phyloP scores from a whole-genome alignment of 2,888 invertebrate species.

The Caenorhabditis imperialis region DNA sequence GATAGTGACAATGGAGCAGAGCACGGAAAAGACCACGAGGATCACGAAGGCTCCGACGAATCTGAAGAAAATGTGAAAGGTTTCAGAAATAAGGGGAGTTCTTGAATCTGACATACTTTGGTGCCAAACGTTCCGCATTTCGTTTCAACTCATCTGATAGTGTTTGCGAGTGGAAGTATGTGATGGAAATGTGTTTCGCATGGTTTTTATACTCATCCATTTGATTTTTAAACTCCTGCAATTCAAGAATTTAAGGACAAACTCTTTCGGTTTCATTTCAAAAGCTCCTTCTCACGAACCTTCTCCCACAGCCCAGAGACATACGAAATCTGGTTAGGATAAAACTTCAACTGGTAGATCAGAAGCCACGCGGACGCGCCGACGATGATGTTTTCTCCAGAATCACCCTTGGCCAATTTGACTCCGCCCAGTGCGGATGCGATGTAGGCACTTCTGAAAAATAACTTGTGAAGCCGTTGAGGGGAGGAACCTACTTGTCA shows the following conservation, averaged over 20 bases:
- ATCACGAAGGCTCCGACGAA: slow-evolving; percentile 69
- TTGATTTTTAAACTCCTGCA: slow-evolving; percentile 63
- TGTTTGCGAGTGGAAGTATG: slow-evolving; percentile 83
- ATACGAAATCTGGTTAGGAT: slow-evolving; percentile 64
- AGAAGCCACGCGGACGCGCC: slow-evolving; percentile 72
- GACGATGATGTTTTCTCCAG: slow-evolving; percentile 60
- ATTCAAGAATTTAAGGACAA: no score
- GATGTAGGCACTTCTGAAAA: slow-evolving; percentile 66
- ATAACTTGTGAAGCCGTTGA: background rate
- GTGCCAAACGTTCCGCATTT: slow-evolving; percentile 85
- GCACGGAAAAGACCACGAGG: slow-evolving; percentile 64
- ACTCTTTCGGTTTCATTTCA: no score
- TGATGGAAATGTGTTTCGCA: slow-evolving; percentile 64
- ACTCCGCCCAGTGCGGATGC: slow-evolving; percentile 69
- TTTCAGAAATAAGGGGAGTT: background rate
- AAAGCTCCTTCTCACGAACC: no score
- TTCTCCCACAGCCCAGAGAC: slow-evolving; percentile 69
- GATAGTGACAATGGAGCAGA: slow-evolving; percentile 69
- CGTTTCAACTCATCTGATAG: slow-evolving; percentile 91
- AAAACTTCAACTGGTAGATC: slow-evolving; percentile 71
- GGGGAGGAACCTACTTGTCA: slow-evolving; percentile 51
- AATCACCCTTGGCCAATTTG: slow-evolving; percentile 55
- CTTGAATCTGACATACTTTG: slow-evolving; percentile 55
- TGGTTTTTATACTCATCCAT: slow-evolving; percentile 59
- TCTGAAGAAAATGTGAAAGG: slow-evolving; percentile 37